Evolutionary conservation across 2,888 invertebrate species (phyloP).

Genomic region (Oscheius myriophilus): DNA sequence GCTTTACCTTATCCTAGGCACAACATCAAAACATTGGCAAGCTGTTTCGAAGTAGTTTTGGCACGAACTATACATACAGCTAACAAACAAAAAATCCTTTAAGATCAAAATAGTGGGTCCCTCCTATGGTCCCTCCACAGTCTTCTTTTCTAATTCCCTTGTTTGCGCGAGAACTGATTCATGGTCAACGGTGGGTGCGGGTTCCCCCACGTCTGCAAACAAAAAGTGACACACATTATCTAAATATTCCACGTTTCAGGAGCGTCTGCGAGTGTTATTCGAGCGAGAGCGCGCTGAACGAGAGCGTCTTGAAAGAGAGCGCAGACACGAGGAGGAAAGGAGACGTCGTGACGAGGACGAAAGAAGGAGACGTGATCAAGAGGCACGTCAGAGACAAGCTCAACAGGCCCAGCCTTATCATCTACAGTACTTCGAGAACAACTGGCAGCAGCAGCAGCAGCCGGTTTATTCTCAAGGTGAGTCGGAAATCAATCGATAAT

Average conservation of each 20-base stretch:
- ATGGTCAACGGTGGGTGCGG: too few species aligned
- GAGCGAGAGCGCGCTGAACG: conserved; percentile 55
- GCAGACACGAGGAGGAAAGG: conserved; percentile 47
- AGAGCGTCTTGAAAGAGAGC: conserved; percentile 49
- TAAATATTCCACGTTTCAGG: conserved; percentile 27
- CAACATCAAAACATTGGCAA: too few species aligned
- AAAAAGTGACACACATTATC: background rate
- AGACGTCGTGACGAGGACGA: conserved; percentile 53
- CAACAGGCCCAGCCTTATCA: conserved; percentile 54
- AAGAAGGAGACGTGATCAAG: background rate
- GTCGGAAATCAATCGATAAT: background rate
- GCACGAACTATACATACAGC: too few species aligned
- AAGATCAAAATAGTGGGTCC: too few species aligned
- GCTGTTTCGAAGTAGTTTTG: too few species aligned
- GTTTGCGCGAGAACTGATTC: too few species aligned
- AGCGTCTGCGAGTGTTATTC: conserved; percentile 49
- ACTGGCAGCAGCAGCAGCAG: conserved; percentile 28
- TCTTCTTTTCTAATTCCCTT: too few species aligned
- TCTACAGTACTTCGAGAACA: conserved; percentile 40
- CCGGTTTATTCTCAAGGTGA: conserved; percentile 25
- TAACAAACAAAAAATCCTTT: too few species aligned
- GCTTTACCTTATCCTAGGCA: too few species aligned
- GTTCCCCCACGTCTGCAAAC: too few species aligned
- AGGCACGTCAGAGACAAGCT: conserved; percentile 6
- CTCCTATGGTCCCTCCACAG: too few species aligned